phyloP scores from a whole-genome alignment of 2,888 invertebrate genomes.

The Tiphia femorata region DNA sequence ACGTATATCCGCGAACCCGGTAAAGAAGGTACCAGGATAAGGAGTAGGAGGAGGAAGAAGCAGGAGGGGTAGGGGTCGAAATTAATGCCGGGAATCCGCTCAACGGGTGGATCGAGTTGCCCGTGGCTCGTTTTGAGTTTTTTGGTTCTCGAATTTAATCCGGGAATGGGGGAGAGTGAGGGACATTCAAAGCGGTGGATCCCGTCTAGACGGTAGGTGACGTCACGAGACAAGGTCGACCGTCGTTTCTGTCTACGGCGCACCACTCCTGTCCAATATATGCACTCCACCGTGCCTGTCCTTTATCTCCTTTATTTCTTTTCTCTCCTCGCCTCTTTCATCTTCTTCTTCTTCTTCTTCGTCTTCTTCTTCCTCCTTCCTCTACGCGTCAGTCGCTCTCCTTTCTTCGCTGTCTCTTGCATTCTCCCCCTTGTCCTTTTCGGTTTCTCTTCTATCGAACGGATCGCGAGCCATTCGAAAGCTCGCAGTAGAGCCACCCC shows the following conservation, averaged over 20 bases:
- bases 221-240: conserved; percentile 62
- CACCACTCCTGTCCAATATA: conserved; percentile 25
- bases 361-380: background rate
- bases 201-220: conserved; percentile 61
- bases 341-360: background rate
- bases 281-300: conserved; percentile 2
- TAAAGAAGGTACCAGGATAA: too few relatives aligned
- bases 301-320: conserved; percentile 1
- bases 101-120: conserved; percentile 39
- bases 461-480: background rate
- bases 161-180: conserved; percentile 45
- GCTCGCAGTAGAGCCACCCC: background rate
- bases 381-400: background rate
- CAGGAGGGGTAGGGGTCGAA: conserved; percentile 22
- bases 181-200: conserved; percentile 51
- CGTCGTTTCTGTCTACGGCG: conserved; percentile 45
- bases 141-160: conserved; percentile 53
- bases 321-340: background rate
- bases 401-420: conserved; percentile 2
- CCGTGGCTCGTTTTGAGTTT: conserved; percentile 43
- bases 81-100: conserved; percentile 44
- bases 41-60: background rate
- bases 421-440: background rate
- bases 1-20: too few relatives aligned
- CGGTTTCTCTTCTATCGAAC: background rate